A percentile compares a stretch with the other conserved stretches of the same genome.
Conservation (phyloP, 1,140 invertebrate genomes). For the Sycophila sp. region DNA sequence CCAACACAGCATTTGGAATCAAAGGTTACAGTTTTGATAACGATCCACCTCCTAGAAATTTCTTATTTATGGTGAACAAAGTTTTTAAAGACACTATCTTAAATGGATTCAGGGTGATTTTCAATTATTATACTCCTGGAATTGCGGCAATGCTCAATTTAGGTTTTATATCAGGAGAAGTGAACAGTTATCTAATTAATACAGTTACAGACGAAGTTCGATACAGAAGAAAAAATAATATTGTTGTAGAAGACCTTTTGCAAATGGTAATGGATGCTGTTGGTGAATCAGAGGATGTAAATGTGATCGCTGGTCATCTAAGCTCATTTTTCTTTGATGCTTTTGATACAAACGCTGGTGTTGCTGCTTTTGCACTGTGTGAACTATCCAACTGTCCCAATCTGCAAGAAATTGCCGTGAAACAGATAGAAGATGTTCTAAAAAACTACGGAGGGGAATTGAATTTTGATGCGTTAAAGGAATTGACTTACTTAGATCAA, state of each 20-base stretch:
- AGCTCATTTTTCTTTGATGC: slow-evolving; percentile 43
- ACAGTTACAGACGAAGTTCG: neutral
- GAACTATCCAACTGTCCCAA: slow-evolving; percentile 25
- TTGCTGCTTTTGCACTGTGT: slow-evolving; percentile 16
- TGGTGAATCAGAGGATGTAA: neutral
- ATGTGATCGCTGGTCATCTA: slow-evolving; percentile 27
- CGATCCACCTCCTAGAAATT: neutral
- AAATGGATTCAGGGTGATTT: neutral
- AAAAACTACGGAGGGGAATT: slow-evolving; percentile 35
- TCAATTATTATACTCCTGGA: neutral
- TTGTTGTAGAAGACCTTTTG: slow-evolving; percentile 27
- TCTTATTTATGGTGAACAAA: neutral
- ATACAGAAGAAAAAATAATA: neutral
- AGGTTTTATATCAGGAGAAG: neutral
- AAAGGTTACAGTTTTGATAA: slow-evolving; percentile 44
- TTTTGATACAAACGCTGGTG: slow-evolving; percentile 37
- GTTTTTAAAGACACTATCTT: slow-evolving; percentile 16
- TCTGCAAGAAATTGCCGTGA: slow-evolving; percentile 41
- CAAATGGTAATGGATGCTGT: slow-evolving; percentile 36
- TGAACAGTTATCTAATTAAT: neutral
- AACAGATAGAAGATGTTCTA: slow-evolving; percentile 32
- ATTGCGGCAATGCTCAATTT: neutral
- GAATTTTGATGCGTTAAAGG: slow-evolving; percentile 41
- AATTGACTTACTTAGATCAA: slow-evolving; percentile 48
- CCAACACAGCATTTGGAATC: slow-evolving; percentile 40